These are phyloP conservation scores for Harpagus bidentatus DNA, from an alignment of 2,113 vertebrate genomes.

Conservation along the genomic window DNA sequence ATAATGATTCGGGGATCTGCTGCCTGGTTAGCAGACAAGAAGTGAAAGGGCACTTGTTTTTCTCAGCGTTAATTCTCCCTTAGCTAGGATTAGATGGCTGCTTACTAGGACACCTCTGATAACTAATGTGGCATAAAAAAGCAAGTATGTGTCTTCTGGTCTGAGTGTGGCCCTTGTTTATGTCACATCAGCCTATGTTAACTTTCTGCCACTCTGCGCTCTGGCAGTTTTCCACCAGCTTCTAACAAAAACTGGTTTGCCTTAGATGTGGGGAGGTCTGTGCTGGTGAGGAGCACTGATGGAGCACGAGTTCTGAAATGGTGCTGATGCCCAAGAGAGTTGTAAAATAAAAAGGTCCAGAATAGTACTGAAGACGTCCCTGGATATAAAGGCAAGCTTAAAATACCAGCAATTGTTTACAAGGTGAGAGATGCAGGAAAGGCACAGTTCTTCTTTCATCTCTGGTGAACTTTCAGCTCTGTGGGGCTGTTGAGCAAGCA, in stretches of 20 bases:
- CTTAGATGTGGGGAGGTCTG: neutral
- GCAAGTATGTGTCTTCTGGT: neutral
- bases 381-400: neutral
- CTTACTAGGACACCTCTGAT: neutral
- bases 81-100: neutral
- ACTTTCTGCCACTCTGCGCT: neutral
- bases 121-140: neutral
- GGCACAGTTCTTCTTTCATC: neutral
- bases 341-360: neutral
- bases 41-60: rapidly evolving
- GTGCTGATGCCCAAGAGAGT: neutral
- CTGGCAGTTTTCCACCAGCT: neutral
- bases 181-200: neutral
- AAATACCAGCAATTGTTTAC: neutral
- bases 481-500: neutral
- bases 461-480: neutral
- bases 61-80: neutral
- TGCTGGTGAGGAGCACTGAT: neutral
- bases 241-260: neutral
- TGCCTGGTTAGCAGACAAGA: neutral
- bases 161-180: rapidly evolving
- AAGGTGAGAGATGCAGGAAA: neutral
- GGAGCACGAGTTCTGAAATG: neutral
- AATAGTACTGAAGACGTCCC: neutral
- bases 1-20: rapidly evolving